Evolutionary conservation across 2,888 invertebrate species (phyloP).

Genomic region (Mythimna lalbum): DNA sequence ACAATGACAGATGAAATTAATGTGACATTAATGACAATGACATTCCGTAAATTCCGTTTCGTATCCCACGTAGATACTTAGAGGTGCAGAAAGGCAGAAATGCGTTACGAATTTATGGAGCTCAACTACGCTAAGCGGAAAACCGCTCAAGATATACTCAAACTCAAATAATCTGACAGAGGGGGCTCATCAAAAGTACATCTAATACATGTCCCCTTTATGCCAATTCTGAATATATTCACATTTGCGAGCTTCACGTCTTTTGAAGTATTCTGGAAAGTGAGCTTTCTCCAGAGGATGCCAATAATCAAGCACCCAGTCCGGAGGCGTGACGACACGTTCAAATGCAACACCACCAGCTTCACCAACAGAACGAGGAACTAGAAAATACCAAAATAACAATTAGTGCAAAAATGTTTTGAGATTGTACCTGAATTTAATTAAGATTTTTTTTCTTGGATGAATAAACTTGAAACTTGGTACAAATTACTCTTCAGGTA

Average conservation of each 20-base stretch:
- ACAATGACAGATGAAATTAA: neutral
- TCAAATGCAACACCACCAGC: conserved; percentile 95
- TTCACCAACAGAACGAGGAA: conserved; percentile 91
- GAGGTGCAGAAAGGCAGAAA: too few relatives aligned
- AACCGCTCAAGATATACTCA: neutral
- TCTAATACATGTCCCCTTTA: conserved; percentile 76
- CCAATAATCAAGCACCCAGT: conserved; percentile 98
- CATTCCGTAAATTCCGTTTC: neutral
- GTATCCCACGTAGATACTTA: too few relatives aligned
- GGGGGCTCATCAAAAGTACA: neutral
- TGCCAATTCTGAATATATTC: conserved; percentile 96
- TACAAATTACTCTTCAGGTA: too few relatives aligned
- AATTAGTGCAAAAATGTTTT: neutral
- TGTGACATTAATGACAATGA: neutral
- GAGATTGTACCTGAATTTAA: too few relatives aligned
- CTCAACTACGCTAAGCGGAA: neutral
- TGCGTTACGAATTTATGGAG: too few relatives aligned
- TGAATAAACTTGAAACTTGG: too few relatives aligned
- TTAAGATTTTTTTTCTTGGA: too few relatives aligned
- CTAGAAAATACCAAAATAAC: conserved; percentile 67
- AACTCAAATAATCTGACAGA: neutral
- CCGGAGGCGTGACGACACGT: conserved; percentile 93
- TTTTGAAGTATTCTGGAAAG: conserved; percentile 97
- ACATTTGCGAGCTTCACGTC: conserved; percentile 95
- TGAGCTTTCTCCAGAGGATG: conserved; percentile 98